Evolutionary conservation across 37 sponge, comb jelly and placozoan species (phyloP), one percentile per base, ranked within the genome.

Genomic region (Haliclona indistincta): DNA sequence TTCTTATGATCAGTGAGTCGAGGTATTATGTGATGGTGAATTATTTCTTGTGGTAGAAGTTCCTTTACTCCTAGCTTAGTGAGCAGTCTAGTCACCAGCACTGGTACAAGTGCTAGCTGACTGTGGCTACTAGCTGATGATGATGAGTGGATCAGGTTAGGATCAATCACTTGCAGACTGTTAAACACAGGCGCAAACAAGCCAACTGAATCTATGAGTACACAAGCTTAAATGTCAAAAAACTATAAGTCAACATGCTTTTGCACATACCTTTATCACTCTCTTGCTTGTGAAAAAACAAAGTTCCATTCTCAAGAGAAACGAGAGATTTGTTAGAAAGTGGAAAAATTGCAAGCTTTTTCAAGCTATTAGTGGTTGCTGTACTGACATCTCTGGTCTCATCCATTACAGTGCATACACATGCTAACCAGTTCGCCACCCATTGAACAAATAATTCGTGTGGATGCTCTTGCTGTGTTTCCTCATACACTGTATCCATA

Each of bases 381-480:
- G 75, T 23, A 39, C 38, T 56, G 25, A 45, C 26, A 6, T 67
- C 80, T 52, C 41, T 28, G 13, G 40, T 54, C 5, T 67, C 71
- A 36, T 79, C 75, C 53, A 80, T 56, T 6, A 76, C 42, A 0
- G 73, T 81, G 34, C 70, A 65, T 17, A 87, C 72, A 68, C 88
- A 87, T 2, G 80, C 75, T 33, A 87, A 62, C 88, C 88, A 87
- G 30, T 75, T 37, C 4, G 88, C 77, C 40, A 87, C 39, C 88
- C 88, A 87, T 2, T 19, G 19, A 8, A 81, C 43, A 0, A 80
- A 52, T 19, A 33, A 17, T 40, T 64, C 30, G 17, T 51, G 1
- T 15, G 66, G 19, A 42, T 28, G 63, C n/a, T n/a, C n/a, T n/a
- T n/a, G n/a, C n/a, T n/a, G n/a, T 26, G 11, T 20, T 58, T n/a